Base-by-base conservation (phyloP, 2,888 invertebrate genomes). In the Oscheius onirici region DNA sequence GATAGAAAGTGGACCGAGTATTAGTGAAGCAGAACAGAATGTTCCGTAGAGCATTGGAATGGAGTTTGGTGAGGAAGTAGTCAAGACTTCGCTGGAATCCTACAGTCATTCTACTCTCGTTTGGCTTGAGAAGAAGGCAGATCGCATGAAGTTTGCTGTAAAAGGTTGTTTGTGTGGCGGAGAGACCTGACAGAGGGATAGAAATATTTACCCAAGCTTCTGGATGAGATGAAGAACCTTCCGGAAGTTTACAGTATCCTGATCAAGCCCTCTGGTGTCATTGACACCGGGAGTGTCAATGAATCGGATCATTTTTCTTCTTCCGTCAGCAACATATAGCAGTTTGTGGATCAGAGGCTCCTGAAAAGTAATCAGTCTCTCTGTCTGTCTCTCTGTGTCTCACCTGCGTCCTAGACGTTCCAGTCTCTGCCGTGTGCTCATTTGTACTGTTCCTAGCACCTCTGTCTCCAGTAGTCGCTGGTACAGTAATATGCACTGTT, bases 11-110 rank as follows among this genome's bases (percentile, higher is more conserved):
- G 1, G 60, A n/a, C 68, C 58, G 57, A 2, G 79, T 52, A 51
- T 83, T 78, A 44, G 83, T 84, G 69, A 84, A 83, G 20, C 72
- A 65, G 55, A 83, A 83, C 3, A 80, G 63, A 28, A 83, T 83
- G 67, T 84, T 83, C 41, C 73, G 60, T 13, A 67, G 57, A 10
- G 82, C 82, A 41, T 51, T 65, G 54, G 68, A 61, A 65, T 84
- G 79, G 52, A 83, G 67, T 26, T 84, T 69, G 5, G 72, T 69
- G 13, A 83, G 66, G 3, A 83, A 51, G 52, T 84, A 75, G 24
- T 76, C 72, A 54, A 83, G 63, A 65, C 83, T 82, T 49, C 73
- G 83, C 22, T 73, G 46, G 67, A 83, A 81, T 1, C 51, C 51
- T 5, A 71, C 34, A 15, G 73, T 77, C 10, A 75, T 34, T 2